Percentiles rank a stretch among this genome's conserved stretches.
Evolutionary conservation across 2,888 invertebrate species (phyloP).

Genomic region (Sylvicola cinctus): DNA sequence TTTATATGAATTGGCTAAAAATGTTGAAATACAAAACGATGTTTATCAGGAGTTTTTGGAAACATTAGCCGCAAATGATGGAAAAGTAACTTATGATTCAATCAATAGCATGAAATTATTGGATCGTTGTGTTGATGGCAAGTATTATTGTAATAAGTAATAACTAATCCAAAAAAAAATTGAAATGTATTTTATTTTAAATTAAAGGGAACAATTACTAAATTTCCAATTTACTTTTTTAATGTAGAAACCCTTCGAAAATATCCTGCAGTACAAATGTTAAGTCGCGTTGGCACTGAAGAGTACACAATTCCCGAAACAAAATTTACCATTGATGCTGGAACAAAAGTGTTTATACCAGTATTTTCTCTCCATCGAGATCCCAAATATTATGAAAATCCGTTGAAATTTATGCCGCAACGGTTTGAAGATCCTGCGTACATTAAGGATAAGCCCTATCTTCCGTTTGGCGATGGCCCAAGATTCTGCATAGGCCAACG

Average conservation of each 20-base stretch:
- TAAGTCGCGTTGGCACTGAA: not conserved
- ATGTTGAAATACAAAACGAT: slow-evolving; percentile 6
- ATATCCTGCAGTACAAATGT: not conserved
- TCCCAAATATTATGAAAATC: slow-evolving; percentile 4
- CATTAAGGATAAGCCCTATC: too few relatives aligned
- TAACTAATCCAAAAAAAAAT: too few relatives aligned
- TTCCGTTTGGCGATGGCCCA: too few relatives aligned
- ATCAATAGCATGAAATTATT: slow-evolving; percentile 6
- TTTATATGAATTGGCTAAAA: slow-evolving; percentile 14
- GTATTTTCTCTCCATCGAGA: slow-evolving; percentile 4
- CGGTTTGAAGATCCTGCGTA: slow-evolving; percentile 1
- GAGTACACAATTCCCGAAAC: slow-evolving; percentile 1
- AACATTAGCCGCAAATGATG: slow-evolving; percentile 1
- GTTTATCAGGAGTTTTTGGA: slow-evolving; percentile 1
- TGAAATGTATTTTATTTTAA: too few relatives aligned
- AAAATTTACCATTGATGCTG: slow-evolving; percentile 4
- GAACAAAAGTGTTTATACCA: slow-evolving; percentile 4
- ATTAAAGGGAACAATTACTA: too few relatives aligned
- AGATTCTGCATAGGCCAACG: too few relatives aligned
- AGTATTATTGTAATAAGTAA: too few relatives aligned
- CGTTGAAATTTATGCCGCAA: slow-evolving; percentile 4
- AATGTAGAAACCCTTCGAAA: slow-evolving; percentile 1
- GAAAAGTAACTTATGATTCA: slow-evolving; percentile 5
- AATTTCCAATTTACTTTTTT: not conserved
- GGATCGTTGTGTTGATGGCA: not conserved